Evolutionary conservation across 2,888 invertebrate genomes (phyloP), one percentile per base, ranked within the genome.

Genomic region (Eupithecia exiguata): DNA sequence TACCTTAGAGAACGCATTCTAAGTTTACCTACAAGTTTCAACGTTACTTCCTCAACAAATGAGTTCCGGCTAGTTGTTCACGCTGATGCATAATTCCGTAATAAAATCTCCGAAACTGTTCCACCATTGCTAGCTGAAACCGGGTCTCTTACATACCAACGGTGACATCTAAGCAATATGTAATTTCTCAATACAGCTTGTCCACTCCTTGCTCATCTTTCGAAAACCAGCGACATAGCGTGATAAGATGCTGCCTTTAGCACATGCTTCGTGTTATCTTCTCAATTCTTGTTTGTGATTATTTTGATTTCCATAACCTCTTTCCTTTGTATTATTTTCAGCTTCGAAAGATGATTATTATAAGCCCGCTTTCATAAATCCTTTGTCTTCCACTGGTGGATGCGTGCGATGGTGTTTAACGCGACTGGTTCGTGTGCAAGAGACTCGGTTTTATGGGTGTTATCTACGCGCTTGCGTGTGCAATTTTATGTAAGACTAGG

Each of bases 81-180:
- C 79, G 80, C 78, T 76, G 78, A 82, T 84, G 86, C 82, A 85
- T 85, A 85, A 86, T 86, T 82, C 83, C 79, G 81, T 83, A 88
- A 88, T 89, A 88, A 85, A 80, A 89, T 88, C 88, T 84, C 80
- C 79, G 79, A 79, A 85, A 84, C 75, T 38, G 53, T 75, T 62
- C 72, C 72, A 61, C 66, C 75, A 73, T 73, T 40, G 40, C 36
- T 65, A 65, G 38, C 40, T 66, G 25, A 43, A 38, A 40, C 66
- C 58, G 49, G 53, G 36, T 30, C 25, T 21, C 49, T 18, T 53
- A 76, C 80, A 76, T 77, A 25, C 58, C 25, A n/a, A 58, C 58
- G 58, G 58, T 58, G 12, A 78, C 79, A 81, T 80, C 35, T 62
- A 10, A 61, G 4, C 21, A 25, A 5, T 58, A n/a, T 21, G 18